Evolutionary conservation across 2,797 vertebrate species (phyloP).

Genomic region (Apogon hyalosoma): DNA sequence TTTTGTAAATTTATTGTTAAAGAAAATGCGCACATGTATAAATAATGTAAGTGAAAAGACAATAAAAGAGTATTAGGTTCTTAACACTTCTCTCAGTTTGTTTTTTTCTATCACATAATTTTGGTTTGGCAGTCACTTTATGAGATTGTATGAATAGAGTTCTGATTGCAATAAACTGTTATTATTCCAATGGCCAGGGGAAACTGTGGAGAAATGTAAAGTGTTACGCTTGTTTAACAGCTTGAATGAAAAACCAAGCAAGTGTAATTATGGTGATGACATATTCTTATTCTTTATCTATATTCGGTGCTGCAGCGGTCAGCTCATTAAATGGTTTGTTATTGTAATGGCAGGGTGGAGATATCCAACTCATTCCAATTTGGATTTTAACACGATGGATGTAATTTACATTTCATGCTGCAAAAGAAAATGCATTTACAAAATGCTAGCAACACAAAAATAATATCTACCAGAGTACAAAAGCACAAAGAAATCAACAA

Average conservation of each 20-base stretch:
- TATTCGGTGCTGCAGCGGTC: background rate
- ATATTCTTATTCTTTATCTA: background rate
- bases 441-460: too few relatives aligned
- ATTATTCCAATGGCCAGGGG: conserved; percentile 1
- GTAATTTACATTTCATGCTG: too few relatives aligned
- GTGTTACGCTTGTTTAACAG: background rate
- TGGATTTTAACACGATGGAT: too few relatives aligned
- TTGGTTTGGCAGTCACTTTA: conserved; percentile 9
- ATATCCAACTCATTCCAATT: too few relatives aligned
- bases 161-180: background rate
- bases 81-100: conserved; percentile 36
- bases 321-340: background rate
- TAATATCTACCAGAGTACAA: too few relatives aligned
- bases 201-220: background rate
- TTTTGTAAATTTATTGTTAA: conserved; percentile 75
- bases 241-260: background rate
- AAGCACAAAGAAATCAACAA: too few relatives aligned
- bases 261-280: background rate
- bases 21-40: conserved; percentile 49
- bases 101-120: background rate
- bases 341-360: too few relatives aligned
- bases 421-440: too few relatives aligned
- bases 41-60: conserved; percentile 53
- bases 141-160: background rate
- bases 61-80: conserved; percentile 72